Conservation (phyloP, 2,113 vertebrate genomes). For the Scytalopus superciliaris region DNA sequence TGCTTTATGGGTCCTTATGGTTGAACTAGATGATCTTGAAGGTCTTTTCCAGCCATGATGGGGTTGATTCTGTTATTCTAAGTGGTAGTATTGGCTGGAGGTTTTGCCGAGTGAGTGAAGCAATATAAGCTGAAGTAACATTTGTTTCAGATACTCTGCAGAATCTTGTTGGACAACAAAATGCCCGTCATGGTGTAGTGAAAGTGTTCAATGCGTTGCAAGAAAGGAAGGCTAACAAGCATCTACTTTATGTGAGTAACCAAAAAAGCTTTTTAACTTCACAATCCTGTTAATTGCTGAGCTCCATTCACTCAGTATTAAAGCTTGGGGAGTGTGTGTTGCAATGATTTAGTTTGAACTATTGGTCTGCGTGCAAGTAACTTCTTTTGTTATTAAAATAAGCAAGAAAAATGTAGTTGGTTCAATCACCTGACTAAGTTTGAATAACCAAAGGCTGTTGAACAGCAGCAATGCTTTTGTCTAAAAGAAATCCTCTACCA, state of each 20-base stretch:
- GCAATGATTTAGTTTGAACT: background rate
- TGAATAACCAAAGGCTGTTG: background rate
- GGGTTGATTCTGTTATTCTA: background rate
- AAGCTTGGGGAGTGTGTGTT: background rate
- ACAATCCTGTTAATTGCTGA: background rate
- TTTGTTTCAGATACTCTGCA: constrained; percentile 87
- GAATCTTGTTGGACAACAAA: constrained; percentile 96
- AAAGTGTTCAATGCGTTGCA: constrained; percentile 96
- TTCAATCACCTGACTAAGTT: background rate
- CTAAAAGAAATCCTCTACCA: background rate
- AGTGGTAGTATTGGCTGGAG: background rate
- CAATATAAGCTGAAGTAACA: background rate
- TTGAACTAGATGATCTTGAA: background rate
- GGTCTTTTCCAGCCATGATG: background rate
- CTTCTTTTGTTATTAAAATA: background rate
- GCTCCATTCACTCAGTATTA: background rate
- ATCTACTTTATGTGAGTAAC: constrained; percentile 93
- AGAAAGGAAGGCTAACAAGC: constrained; percentile 95
- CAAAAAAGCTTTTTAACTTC: background rate
- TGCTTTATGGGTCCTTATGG: background rate
- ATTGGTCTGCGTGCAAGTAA: background rate
- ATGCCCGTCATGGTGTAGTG: constrained; percentile 92
- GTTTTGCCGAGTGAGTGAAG: background rate
- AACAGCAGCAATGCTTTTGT: background rate
- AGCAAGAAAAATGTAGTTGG: background rate